These are phyloP conservation scores for Onthophagus sagittarius DNA, from an alignment of 2,888 invertebrate species.

Conservation along the genomic window DNA sequence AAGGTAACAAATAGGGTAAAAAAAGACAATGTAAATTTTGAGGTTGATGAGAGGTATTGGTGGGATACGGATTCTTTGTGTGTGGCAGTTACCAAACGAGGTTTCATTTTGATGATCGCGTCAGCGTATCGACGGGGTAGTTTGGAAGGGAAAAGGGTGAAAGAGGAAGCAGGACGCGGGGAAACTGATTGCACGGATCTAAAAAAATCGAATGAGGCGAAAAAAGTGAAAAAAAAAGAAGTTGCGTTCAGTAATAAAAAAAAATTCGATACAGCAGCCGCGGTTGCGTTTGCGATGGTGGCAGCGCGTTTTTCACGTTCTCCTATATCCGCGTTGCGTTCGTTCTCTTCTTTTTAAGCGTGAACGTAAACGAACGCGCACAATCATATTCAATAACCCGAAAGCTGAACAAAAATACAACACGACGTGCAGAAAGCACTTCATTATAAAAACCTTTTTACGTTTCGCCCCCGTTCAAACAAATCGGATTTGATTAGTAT, in stretches of 20 bases:
- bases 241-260: not conserved
- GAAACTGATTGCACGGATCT: constrained; percentile 10
- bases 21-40: not conserved
- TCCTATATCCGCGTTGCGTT: not conserved
- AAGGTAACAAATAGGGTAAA: too few species aligned
- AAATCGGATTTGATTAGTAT: constrained; percentile 46
- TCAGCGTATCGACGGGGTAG: not conserved
- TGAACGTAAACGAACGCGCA: constrained; percentile 18
- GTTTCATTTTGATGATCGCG: constrained; percentile 2
- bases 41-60: not conserved
- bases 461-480: constrained; percentile 43
- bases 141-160: not conserved
- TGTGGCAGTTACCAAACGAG: not conserved
- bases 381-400: constrained; percentile 26
- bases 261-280: constrained; percentile 2
- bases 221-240: constrained; percentile 1
- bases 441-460: constrained; percentile 46
- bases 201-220: constrained; percentile 10
- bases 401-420: constrained; percentile 42
- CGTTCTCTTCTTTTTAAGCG: constrained; percentile 11
- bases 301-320: not conserved
- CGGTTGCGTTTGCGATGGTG: not conserved
- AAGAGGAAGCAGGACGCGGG: not conserved
- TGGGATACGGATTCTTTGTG: not conserved
- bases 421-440: constrained; percentile 43